Percentiles rank a stretch among this genome's conserved stretches.
phyloP scores from a whole-genome alignment of 2,113 vertebrate genomes.

The Marmota monax region DNA sequence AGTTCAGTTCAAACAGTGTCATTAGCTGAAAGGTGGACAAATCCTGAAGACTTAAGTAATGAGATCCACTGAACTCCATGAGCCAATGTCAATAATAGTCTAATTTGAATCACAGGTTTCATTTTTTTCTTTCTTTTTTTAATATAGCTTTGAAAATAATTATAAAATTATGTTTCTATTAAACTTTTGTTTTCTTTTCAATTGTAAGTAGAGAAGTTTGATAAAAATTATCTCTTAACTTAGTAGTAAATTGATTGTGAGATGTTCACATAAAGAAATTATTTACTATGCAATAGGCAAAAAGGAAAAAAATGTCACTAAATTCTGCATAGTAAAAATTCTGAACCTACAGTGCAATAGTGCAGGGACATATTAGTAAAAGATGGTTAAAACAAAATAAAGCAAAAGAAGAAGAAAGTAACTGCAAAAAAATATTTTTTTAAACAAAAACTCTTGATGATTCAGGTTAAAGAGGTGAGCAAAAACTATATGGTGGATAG shows the following conservation, averaged over 20 bases:
- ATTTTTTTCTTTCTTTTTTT: not conserved
- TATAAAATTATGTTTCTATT: not conserved
- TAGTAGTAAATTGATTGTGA: not conserved
- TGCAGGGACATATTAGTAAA: not conserved
- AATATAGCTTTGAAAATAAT: not conserved
- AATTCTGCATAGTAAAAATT: not conserved
- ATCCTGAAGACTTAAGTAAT: not conserved
- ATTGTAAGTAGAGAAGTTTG: not conserved
- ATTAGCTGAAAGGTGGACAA: not conserved
- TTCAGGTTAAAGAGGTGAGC: not conserved
- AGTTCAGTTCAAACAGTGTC: not conserved
- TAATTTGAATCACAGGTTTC: not conserved
- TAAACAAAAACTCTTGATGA: not conserved
- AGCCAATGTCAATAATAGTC: not conserved
- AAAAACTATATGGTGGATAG: not conserved
- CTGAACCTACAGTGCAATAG: not conserved
- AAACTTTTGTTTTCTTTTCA: constrained; percentile 26
- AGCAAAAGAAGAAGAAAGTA: not conserved
- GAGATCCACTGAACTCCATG: not conserved
- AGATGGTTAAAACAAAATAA: not conserved
- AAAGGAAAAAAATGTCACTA: constrained; percentile 37
- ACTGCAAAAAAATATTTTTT: not conserved
- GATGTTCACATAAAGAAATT: not conserved
- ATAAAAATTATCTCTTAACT: not conserved
- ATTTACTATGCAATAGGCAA: not conserved